Base-by-base conservation (phyloP, 1,140 invertebrate genomes). In the Mycetomoellerius zeteki region DNA sequence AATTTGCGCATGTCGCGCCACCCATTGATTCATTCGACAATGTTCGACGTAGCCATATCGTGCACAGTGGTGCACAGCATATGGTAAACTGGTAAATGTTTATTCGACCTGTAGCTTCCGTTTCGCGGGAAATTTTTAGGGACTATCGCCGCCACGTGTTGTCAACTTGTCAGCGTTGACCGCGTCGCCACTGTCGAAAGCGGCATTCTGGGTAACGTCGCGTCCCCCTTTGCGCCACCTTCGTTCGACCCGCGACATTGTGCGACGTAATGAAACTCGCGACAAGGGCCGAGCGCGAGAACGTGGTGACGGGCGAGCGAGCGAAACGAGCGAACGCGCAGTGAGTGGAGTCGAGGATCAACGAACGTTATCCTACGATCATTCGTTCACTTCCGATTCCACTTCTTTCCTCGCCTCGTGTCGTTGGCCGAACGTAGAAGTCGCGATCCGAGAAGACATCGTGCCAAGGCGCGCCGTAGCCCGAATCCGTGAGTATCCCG, bases 131-230 rank as follows among this genome's bases (percentile, higher is more conserved):
- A 43, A 8, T 43, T n/a, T 56, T 56, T 56, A 86, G 89, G 86
- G 77, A 91, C 62, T 88, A 72, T 86, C 60, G 16, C 5, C 3
- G 2, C 10, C 12, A 10, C 24, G 10, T 54, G 21, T 90, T 91
- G 89, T 54, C 73, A 72, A 12, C 72, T 90, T 91, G 89, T 54
- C 73, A 72, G 16, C 72, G 12, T 50, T 37, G 27, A 21, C 52
- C n/a, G 64, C 62, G 30, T 90, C 77, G 71, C 56, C 37, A 43
- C 37, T 43, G 71, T 50, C 73, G 62, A 12, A 85, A 88, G 76
- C 47, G 92, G 92, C 91, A 93, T 93, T 93, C 88, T 91, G 91
- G 88, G 80, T 91, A 92, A 91, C 89, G 90, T 92, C 86, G 86
- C 91, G 88, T 90, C 85, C 78, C 33, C 50, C 64, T 33, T 27